A percentile compares a stretch with the other conserved stretches of the same genome.
Conservation (phyloP, 1,140 invertebrate genomes). For the Drosophila tristis region DNA sequence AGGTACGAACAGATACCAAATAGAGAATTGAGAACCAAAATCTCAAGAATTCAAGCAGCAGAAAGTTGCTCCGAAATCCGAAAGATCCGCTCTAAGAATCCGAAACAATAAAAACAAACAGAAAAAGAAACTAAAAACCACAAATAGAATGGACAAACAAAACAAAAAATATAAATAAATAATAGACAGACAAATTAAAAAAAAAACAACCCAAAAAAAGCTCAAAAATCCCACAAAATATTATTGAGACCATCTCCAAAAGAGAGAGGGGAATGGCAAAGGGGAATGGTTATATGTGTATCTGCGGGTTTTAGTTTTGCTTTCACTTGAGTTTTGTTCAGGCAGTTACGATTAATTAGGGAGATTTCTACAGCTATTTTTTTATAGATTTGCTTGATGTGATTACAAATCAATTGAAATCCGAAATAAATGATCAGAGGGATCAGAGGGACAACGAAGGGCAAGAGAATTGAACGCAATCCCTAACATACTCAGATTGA, state of each 20-base stretch:
- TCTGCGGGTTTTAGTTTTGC: slow-evolving; percentile 6
- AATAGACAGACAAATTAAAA: slow-evolving; percentile 3
- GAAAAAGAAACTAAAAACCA: slow-evolving; percentile 8
- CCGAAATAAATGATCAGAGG: no score
- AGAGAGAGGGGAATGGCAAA: not conserved
- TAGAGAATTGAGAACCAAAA: no score
- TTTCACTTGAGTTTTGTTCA: slow-evolving; percentile 16
- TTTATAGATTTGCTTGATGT: not conserved
- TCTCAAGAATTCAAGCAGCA: no score
- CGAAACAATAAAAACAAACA: slow-evolving; percentile 1
- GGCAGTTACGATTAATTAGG: not conserved
- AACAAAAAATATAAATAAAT: slow-evolving; percentile 11
- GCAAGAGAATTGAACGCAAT: no score
- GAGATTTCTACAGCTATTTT: not conserved
- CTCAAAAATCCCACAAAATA: slow-evolving; percentile 18
- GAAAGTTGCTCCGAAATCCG: no score
- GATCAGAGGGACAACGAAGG: no score
- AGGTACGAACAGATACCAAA: no score
- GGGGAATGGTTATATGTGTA: not conserved
- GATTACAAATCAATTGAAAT: not conserved
- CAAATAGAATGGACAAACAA: slow-evolving; percentile 35
- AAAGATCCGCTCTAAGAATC: slow-evolving; percentile 26
- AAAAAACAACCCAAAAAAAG: slow-evolving; percentile 21
- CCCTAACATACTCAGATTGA: no score
- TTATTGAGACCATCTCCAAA: slow-evolving; percentile 21